Evolutionary conservation across 1,140 invertebrate species (phyloP).

Genomic region (Carcinoscorpius rotundicauda): DNA sequence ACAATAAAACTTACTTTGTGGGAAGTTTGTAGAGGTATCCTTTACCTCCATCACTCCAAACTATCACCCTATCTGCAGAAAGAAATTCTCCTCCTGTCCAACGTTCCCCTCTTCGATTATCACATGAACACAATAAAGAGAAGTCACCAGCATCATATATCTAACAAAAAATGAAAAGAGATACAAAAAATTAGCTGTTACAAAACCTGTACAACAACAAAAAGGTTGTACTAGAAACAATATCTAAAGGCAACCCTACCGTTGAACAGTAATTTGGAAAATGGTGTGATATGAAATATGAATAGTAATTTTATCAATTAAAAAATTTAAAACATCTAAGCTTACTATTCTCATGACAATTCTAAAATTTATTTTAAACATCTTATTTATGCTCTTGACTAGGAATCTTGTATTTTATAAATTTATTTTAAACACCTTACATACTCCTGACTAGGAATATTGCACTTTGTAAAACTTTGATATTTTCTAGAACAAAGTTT

Average conservation of each 20-base stretch:
- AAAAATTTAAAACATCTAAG: not conserved
- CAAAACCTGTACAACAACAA: not conserved
- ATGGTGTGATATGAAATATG: too few relatives aligned
- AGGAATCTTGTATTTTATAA: too few relatives aligned
- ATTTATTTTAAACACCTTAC: too few relatives aligned
- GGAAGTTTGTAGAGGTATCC: slow-evolving; percentile 90
- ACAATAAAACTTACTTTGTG: slow-evolving; percentile 61
- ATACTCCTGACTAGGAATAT: too few relatives aligned
- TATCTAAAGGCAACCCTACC: too few relatives aligned
- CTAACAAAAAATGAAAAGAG: slow-evolving; percentile 38
- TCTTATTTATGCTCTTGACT: too few relatives aligned
- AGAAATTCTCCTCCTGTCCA: slow-evolving; percentile 94
- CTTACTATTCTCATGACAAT: not conserved
- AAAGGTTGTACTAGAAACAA: too few relatives aligned
- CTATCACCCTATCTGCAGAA: slow-evolving; percentile 71
- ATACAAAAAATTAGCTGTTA: slow-evolving; percentile 6
- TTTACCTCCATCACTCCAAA: slow-evolving; percentile 88
- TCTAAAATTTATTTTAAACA: too few relatives aligned
- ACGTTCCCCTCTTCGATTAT: slow-evolving; percentile 63
- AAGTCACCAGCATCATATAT: slow-evolving; percentile 85
- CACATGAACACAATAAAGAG: slow-evolving; percentile 76
- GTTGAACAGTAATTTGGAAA: too few relatives aligned
- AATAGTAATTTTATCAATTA: too few relatives aligned
- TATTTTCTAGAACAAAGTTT: too few relatives aligned
- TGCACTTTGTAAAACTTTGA: too few relatives aligned